A percentile compares a stretch with the other conserved stretches of the same genome.
Conservation (phyloP, 2,888 invertebrate species). For the Parapristionchus giblindavisi region DNA sequence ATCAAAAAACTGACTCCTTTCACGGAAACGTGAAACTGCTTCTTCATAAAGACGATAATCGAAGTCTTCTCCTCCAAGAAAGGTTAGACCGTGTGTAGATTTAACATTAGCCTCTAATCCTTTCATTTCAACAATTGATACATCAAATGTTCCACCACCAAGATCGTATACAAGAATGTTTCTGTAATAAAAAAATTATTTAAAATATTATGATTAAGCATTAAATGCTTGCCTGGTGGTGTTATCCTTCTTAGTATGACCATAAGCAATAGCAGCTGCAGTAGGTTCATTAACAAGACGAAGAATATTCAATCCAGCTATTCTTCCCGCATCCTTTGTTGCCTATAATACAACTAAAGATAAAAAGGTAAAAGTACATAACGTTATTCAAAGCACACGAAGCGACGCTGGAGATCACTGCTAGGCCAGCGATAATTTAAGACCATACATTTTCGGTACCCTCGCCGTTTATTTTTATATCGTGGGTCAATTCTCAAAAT, state of each 20-base stretch:
- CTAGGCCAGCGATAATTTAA: too few relatives aligned
- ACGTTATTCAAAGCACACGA: too few relatives aligned
- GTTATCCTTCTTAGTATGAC: too few relatives aligned
- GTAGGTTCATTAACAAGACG: slow-evolving; percentile 18
- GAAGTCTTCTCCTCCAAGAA: slow-evolving; percentile 38
- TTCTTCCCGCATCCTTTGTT: slow-evolving; percentile 2
- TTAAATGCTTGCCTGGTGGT: too few relatives aligned
- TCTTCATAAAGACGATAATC: slow-evolving; percentile 26
- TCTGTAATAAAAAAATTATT: slow-evolving; percentile 47
- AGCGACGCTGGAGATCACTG: too few relatives aligned
- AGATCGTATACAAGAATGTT: slow-evolving; percentile 98
- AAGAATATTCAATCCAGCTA: slow-evolving; percentile 9
- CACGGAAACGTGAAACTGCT: background rate
- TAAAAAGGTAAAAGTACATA: too few relatives aligned
- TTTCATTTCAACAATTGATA: slow-evolving; percentile 78
- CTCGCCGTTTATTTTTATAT: too few relatives aligned
- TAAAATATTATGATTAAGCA: background rate
- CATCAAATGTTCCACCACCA: slow-evolving; percentile 99
- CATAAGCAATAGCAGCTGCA: slow-evolving; percentile 15
- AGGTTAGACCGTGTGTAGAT: slow-evolving; percentile 16
- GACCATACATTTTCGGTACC: too few relatives aligned
- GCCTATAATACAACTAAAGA: slow-evolving; percentile 1
- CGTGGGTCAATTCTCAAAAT: too few relatives aligned
- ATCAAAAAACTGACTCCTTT: background rate
- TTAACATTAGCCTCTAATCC: slow-evolving; percentile 10